Evolutionary conservation across 2,888 invertebrate genomes (phyloP).

Genomic region (Melitaea athalia): DNA sequence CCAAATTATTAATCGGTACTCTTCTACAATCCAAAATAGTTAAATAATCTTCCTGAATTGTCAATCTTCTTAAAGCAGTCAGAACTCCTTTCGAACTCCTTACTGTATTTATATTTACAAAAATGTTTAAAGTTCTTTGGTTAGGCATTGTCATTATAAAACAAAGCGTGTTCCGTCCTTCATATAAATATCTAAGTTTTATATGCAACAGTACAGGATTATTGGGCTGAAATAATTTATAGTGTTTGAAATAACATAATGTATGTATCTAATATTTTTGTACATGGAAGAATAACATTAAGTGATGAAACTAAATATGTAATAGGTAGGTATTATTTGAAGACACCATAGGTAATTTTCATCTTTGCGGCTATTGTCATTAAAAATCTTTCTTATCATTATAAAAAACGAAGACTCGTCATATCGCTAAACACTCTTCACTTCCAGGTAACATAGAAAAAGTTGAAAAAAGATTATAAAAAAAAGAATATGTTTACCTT

Average conservation of each 20-base stretch:
- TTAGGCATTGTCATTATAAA: slow-evolving; percentile 70
- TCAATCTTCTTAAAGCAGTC: slow-evolving; percentile 60
- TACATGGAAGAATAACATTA: too few species aligned
- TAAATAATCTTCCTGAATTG: slow-evolving; percentile 52
- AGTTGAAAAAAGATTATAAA: too few species aligned
- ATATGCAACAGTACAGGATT: slow-evolving; percentile 58
- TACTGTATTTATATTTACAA: slow-evolving; percentile 59
- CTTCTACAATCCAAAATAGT: slow-evolving; percentile 69
- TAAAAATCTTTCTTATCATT: too few species aligned
- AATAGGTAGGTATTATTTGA: too few species aligned
- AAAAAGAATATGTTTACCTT: too few species aligned
- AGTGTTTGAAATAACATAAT: neutral
- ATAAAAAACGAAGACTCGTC: too few species aligned
- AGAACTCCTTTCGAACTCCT: slow-evolving; percentile 59
- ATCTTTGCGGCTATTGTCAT: too few species aligned
- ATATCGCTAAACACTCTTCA: too few species aligned
- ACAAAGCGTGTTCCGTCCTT: slow-evolving; percentile 63
- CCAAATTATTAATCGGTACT: slow-evolving; percentile 76
- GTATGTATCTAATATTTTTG: too few species aligned
- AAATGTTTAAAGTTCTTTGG: slow-evolving; percentile 58
- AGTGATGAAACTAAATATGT: too few species aligned
- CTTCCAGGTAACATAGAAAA: too few species aligned
- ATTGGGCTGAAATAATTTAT: slow-evolving; percentile 55
- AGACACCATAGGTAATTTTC: too few species aligned
- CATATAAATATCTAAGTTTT: slow-evolving; percentile 57